phyloP scores from a whole-genome alignment of 2,888 invertebrate species.

The Geotrupes spiniger region DNA sequence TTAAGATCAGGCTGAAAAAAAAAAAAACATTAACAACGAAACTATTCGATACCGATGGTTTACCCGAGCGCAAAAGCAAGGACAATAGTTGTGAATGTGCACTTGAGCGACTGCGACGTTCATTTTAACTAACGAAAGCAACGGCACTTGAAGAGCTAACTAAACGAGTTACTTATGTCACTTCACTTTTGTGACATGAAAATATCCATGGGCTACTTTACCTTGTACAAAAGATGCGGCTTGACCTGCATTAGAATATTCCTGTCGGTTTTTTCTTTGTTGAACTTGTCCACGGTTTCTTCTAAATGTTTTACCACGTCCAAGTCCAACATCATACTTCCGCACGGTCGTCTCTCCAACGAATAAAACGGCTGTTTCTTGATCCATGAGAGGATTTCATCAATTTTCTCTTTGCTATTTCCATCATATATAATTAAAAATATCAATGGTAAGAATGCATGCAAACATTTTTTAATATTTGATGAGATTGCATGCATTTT shows the following conservation, averaged over 20 bases:
- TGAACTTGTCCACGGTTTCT: conserved; percentile 48
- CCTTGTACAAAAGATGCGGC: conserved; percentile 73
- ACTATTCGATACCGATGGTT: not conserved
- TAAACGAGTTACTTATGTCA: not conserved
- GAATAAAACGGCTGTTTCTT: conserved; percentile 64
- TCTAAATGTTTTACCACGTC: conserved; percentile 59
- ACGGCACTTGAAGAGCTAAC: too few relatives aligned
- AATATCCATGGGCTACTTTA: conserved; percentile 39
- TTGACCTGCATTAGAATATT: conserved; percentile 72
- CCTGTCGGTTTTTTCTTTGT: conserved; percentile 43
- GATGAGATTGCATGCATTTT: too few relatives aligned
- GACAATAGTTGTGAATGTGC: conserved; percentile 7
- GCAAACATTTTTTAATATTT: too few relatives aligned
- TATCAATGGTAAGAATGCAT: too few relatives aligned
- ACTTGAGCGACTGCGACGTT: conserved; percentile 8
- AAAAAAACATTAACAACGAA: not conserved
- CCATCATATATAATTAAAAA: too few relatives aligned
- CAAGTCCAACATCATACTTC: conserved; percentile 68
- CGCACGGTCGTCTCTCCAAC: conserved; percentile 65
- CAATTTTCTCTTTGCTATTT: conserved; percentile 54
- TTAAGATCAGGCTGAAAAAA: conserved; percentile 47
- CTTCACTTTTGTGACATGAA: not conserved
- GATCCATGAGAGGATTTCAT: conserved; percentile 62
- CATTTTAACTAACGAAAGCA: conserved; percentile 1
- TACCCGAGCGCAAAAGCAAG: not conserved